Evolutionary conservation across 2,113 vertebrate genomes (phyloP), one percentile per base, ranked within the genome.

Genomic region (Takifugu flavidus): DNA sequence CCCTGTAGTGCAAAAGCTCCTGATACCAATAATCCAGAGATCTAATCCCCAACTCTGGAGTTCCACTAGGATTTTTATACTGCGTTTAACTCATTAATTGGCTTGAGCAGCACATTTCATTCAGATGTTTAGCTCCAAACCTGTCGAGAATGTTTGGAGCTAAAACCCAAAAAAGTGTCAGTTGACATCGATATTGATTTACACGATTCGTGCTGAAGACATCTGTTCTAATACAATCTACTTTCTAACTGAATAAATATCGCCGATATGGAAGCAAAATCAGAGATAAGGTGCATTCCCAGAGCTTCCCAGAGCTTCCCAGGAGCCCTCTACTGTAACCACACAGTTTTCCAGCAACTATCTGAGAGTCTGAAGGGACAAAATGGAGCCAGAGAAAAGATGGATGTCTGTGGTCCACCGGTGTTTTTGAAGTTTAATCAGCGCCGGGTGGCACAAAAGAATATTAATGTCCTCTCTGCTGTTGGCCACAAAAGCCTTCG

Each of bases 381-480:
- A 20, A 20, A n/a, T 47, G 45, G 45, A 39, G 34, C 34, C 34
- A 10, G 7, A 39, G 8, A 39, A 39, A 10, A 7, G 7, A 10
- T 11, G 34, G 7, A 39, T 39, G 7, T 11, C 34, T 10, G 7
- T 10, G 34, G 29, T 31, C 29, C 7, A 6, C 29, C 3, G 12
- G 69, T 28, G 55, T 56, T 66, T 88, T 78, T 85, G 75, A 83
- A 85, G 79, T 77, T 69, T 53, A 59, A 72, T 72, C 70, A 46
- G 61, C 20, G 13, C 53, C 12, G 34, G 50, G 58, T 6, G 31
- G 20, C n/a, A 87, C 78, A 86, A 89, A 89, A 88, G 87, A 89
- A 87, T 87, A 84, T 82, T 78, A 85, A 89, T 81, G 82, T 59
- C 56, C 69, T 61, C 66, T 68, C 79, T 70, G 50, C 31, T 67